Percentiles rank a stretch among this genome's conserved stretches.
Conservation (phyloP, 2,797 vertebrate species). For the Acrossocheilus wenchowensis region DNA sequence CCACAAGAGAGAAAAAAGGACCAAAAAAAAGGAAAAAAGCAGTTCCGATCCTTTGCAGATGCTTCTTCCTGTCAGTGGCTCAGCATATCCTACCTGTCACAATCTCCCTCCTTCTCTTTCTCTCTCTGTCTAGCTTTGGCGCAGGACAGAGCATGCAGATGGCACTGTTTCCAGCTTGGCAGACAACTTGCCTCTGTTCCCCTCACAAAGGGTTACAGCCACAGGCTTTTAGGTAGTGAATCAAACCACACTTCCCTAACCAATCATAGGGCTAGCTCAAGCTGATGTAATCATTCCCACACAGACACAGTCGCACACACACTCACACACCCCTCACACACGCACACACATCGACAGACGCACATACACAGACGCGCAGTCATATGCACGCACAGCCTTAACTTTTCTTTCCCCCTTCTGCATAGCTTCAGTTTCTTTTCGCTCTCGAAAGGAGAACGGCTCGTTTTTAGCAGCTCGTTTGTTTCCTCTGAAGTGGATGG, state of each 20-base stretch:
- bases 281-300: slow-evolving; percentile 86
- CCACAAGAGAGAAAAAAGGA: slow-evolving; percentile 56
- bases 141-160: slow-evolving; percentile 66
- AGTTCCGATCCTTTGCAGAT: slow-evolving; percentile 49
- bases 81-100: slow-evolving; percentile 74
- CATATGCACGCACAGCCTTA: slow-evolving; percentile 54
- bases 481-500: slow-evolving; percentile 9
- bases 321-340: slow-evolving; percentile 72
- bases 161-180: slow-evolving; percentile 82
- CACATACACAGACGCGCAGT: slow-evolving; percentile 64
- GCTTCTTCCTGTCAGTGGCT: slow-evolving; percentile 59
- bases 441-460: slow-evolving; percentile 16
- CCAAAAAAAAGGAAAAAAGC: slow-evolving; percentile 34
- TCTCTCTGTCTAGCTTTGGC: slow-evolving; percentile 53
- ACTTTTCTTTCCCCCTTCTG: slow-evolving; percentile 48
- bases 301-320: slow-evolving; percentile 52
- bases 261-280: slow-evolving; percentile 84
- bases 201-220: slow-evolving; percentile 89
- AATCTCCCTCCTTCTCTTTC: slow-evolving; percentile 45
- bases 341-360: slow-evolving; percentile 34
- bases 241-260: slow-evolving; percentile 88
- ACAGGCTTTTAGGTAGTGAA: slow-evolving; percentile 87
- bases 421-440: slow-evolving; percentile 59
- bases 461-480: slow-evolving; percentile 35
- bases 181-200: slow-evolving; percentile 82